Base-by-base conservation (phyloP, 2,888 invertebrate species). In the Aphodius granarius region DNA sequence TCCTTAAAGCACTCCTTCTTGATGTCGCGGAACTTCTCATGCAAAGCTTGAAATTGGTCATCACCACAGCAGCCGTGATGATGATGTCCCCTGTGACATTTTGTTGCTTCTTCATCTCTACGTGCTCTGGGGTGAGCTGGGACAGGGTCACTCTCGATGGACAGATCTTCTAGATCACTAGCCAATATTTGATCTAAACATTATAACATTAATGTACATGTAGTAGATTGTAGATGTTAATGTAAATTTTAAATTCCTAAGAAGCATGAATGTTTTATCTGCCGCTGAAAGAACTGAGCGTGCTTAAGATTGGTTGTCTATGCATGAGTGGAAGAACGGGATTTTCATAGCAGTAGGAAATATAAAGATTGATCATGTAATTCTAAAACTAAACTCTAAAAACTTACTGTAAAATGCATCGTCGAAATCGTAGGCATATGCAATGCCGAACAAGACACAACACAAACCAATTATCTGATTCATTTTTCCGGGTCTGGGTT, bases 371-470 rank as follows among this genome's bases (percentile, higher is more conserved):
- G 16, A 5, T 19, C 21, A 70, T 20, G 21, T 63, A 19, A 18
- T 63, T 15, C 20, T 63, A 13, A 17, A 66, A 21, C 16, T 16
- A 71, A 74, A 63, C n/a, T n/a, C n/a, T n/a, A n/a, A 15, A 62
- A 75, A 84, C 85, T 86, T 82, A 86, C 86, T 86, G 79, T 83
- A 86, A 74, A 81, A 82, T n/a, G 82, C 77, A 79, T 85, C 84
- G 16, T 83, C 80, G 78, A 85, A 86, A 77, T 86, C 81, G 79
- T 86, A 86, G 66, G 83, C 83, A 66, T 64, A 63, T 15, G 72
- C 71, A 63, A 76, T 21, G 74, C 77, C 79, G 43, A 79, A 71
- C 21, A 79, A 21, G 65, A 73, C 70, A 72, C 75, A 74, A 71
- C 75, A 63, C 68, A 78, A 64, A 76, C 77, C 77, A 73, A 80